A percentile compares a stretch with the other conserved stretches of the same genome.
phyloP scores from a whole-genome alignment of 2,113 vertebrate species.

The Caracal caracal region DNA sequence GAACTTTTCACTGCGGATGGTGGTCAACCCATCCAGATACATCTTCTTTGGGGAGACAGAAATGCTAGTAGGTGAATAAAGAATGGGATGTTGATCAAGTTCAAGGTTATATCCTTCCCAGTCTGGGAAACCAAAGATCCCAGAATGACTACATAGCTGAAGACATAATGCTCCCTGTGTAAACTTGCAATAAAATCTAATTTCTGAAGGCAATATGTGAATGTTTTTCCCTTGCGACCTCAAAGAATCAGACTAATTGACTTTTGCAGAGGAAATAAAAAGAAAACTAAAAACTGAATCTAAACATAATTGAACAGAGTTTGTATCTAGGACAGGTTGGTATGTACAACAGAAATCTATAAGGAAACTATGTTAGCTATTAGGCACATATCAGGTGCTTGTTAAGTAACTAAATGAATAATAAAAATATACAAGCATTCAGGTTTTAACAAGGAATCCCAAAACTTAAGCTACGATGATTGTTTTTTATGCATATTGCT shows the following conservation, averaged over 20 bases:
- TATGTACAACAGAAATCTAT: constrained; percentile 4
- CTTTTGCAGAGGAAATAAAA: background rate
- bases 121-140: background rate
- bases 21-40: background rate
- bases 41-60: background rate
- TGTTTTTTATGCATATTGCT: constrained; percentile 29
- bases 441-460: constrained; percentile 38
- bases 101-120: background rate
- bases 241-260: constrained; percentile 33
- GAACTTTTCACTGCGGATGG: background rate
- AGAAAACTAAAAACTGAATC: constrained; percentile 24
- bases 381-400: constrained; percentile 2
- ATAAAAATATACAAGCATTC: background rate
- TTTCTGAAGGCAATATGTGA: constrained; percentile 23
- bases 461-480: constrained; percentile 3
- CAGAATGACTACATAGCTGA: background rate
- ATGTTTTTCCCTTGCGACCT: background rate
- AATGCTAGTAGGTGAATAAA: background rate
- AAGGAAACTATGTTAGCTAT: constrained; percentile 45
- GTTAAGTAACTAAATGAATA: constrained; percentile 38
- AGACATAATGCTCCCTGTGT: background rate
- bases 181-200: background rate
- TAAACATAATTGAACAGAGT: constrained; percentile 42
- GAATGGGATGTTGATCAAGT: background rate
- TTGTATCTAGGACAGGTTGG: background rate